Evolutionary conservation across 1,140 invertebrate genomes (phyloP).

Genomic region (Trigoniulus corallinus): DNA sequence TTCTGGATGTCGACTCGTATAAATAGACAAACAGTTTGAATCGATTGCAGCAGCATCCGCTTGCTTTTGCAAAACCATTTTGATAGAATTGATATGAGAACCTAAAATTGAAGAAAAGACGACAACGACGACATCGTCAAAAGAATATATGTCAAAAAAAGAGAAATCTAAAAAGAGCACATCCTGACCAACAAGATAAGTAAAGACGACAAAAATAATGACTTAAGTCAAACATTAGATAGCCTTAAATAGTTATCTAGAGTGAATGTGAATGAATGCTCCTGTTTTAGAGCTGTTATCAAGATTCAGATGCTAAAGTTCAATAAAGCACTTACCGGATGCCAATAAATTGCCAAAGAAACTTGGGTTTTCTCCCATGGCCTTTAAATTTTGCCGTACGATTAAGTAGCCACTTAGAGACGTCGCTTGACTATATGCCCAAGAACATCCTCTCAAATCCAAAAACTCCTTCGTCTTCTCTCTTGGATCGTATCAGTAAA

Average conservation of each 20-base stretch:
- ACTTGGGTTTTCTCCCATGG: slow-evolving; percentile 39
- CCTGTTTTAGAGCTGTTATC: neutral
- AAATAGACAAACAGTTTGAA: slow-evolving; percentile 35
- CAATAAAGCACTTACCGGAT: slow-evolving; percentile 23
- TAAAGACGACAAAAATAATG: no score
- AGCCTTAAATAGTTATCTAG: no score
- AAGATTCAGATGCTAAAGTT: neutral
- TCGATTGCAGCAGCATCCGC: slow-evolving; percentile 43
- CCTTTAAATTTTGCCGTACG: slow-evolving; percentile 34
- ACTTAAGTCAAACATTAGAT: no score
- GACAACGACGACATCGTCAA: no score
- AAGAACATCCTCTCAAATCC: slow-evolving; percentile 37
- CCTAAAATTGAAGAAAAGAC: slow-evolving; percentile 31
- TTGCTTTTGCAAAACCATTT: slow-evolving; percentile 40
- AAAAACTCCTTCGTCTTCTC: slow-evolving; percentile 36
- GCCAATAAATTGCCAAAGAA: slow-evolving; percentile 38
- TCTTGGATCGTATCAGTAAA: no score
- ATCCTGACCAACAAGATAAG: no score
- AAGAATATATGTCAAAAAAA: neutral
- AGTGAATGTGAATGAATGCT: no score
- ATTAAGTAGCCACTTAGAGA: slow-evolving; percentile 36
- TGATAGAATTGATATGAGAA: slow-evolving; percentile 39
- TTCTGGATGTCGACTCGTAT: slow-evolving; percentile 37
- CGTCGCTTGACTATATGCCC: slow-evolving; percentile 34
- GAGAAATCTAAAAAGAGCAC: slow-evolving; percentile 1